Evolutionary conservation across 2,797 vertebrate species (phyloP).

Genomic region (Rhadinocentrus ornatus): DNA sequence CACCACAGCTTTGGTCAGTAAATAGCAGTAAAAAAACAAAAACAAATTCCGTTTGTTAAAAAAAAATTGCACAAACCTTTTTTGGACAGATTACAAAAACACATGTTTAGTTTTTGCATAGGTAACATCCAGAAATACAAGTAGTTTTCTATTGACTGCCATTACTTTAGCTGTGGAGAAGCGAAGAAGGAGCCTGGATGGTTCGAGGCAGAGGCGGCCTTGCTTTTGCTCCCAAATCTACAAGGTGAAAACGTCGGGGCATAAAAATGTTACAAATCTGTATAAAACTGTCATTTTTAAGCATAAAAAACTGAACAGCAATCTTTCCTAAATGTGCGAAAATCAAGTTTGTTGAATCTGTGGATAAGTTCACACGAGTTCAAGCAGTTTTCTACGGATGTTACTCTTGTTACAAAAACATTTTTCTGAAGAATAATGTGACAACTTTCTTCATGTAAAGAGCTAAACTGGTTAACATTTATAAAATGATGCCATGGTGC

Average conservation of each 20-base stretch:
- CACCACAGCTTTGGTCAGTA: conserved; percentile 12
- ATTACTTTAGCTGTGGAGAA: conserved; percentile 89
- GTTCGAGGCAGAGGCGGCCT: conserved; percentile 78
- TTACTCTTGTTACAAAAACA: no score
- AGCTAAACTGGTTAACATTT: no score
- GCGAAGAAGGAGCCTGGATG: conserved; percentile 88
- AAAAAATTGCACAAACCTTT: conserved; percentile 57
- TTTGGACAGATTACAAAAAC: conserved; percentile 43
- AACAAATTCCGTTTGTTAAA: not conserved
- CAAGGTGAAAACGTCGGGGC: not conserved
- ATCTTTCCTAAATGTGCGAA: not conserved
- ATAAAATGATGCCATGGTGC: no score
- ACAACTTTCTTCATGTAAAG: no score
- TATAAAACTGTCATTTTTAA: not conserved
- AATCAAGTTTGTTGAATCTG: not conserved
- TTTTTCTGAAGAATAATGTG: no score
- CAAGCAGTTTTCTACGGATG: no score
- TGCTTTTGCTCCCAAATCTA: conserved; percentile 92
- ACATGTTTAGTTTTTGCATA: conserved; percentile 36
- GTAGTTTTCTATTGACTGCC: not conserved
- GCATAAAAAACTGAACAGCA: not conserved
- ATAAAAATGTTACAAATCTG: not conserved
- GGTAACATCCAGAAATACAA: conserved; percentile 13
- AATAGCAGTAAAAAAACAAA: conserved; percentile 20
- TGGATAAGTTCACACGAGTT: not conserved